Percentiles rank a stretch among this genome's conserved stretches.
phyloP scores from a whole-genome alignment of 2,113 vertebrate genomes.

The Cochlearius cochlearius region DNA sequence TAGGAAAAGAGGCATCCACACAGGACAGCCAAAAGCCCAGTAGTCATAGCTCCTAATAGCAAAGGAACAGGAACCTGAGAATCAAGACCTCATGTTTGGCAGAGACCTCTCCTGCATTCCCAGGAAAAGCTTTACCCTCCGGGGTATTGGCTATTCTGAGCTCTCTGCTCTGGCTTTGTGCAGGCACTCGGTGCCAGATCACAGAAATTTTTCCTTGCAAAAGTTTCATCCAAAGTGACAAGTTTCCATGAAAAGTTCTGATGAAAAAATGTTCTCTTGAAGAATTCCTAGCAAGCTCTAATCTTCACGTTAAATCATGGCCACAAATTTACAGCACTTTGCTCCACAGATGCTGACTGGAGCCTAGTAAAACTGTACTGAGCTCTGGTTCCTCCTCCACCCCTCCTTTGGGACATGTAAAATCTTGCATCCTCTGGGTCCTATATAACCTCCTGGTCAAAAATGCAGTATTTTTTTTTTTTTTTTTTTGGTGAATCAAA shows the following conservation, averaged over 20 bases:
- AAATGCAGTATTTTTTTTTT: background rate
- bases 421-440: background rate
- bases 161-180: slow-evolving; percentile 13
- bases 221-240: slow-evolving; percentile 32
- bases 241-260: slow-evolving; percentile 40
- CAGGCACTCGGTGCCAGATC: slow-evolving; percentile 16
- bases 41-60: slow-evolving; percentile 1
- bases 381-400: slow-evolving; percentile 29
- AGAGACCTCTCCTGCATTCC: slow-evolving; percentile 30
- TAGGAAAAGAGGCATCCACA: background rate
- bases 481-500: background rate
- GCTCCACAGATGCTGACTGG: background rate
- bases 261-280: slow-evolving; percentile 33
- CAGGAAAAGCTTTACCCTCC: slow-evolving; percentile 48
- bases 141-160: slow-evolving; percentile 25
- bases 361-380: slow-evolving; percentile 23
- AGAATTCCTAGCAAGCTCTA: slow-evolving; percentile 53
- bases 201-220: slow-evolving; percentile 5
- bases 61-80: slow-evolving; percentile 47
- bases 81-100: slow-evolving; percentile 64
- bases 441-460: background rate
- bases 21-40: slow-evolving; percentile 39
- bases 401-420: background rate
- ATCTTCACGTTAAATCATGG: background rate
- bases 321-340: background rate